Percentiles rank a stretch among this genome's conserved stretches.
Conservation (phyloP, 2,113 vertebrate species). For the Coreoperca whiteheadi region DNA sequence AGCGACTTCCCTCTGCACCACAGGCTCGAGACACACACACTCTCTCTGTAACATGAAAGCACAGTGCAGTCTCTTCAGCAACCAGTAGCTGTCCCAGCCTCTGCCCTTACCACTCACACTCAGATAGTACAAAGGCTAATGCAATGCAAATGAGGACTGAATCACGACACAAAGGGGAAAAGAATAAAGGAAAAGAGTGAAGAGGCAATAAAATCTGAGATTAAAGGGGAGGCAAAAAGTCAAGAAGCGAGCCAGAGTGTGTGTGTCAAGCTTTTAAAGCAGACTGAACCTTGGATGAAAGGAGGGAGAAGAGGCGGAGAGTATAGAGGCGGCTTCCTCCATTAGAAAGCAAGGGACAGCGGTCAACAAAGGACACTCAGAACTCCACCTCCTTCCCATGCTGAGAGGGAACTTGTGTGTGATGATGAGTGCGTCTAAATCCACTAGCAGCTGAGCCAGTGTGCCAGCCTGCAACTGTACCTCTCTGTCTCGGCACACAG, state of each 20-base stretch:
- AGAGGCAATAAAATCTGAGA: constrained; percentile 9
- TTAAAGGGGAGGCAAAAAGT: constrained; percentile 11
- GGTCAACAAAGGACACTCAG: constrained; percentile 75
- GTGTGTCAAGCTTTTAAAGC: constrained; percentile 50
- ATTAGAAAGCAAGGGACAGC: constrained; percentile 62
- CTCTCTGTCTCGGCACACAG: constrained; percentile 60
- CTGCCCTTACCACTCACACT: constrained; percentile 27
- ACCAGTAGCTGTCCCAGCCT: constrained; percentile 47
- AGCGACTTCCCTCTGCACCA: constrained; percentile 48
- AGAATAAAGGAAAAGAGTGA: neutral
- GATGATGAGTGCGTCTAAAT: constrained; percentile 65
- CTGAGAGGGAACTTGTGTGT: constrained; percentile 66
- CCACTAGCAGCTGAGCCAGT: constrained; percentile 61
- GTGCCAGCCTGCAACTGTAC: constrained; percentile 64
- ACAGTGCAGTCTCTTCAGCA: constrained; percentile 42
- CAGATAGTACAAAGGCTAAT: constrained; percentile 33
- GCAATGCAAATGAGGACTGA: constrained; percentile 48
- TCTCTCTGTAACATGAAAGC: constrained; percentile 17
- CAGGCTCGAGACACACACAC: constrained; percentile 21
- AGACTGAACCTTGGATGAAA: constrained; percentile 43
- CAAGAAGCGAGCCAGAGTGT: constrained; percentile 3
- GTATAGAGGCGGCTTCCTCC: constrained; percentile 35
- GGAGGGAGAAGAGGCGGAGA: constrained; percentile 40
- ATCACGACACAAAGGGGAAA: neutral
- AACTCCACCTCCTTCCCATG: constrained; percentile 68